Conservation (phyloP, 2,797 vertebrate genomes). For the Amazona ochrocephala region DNA sequence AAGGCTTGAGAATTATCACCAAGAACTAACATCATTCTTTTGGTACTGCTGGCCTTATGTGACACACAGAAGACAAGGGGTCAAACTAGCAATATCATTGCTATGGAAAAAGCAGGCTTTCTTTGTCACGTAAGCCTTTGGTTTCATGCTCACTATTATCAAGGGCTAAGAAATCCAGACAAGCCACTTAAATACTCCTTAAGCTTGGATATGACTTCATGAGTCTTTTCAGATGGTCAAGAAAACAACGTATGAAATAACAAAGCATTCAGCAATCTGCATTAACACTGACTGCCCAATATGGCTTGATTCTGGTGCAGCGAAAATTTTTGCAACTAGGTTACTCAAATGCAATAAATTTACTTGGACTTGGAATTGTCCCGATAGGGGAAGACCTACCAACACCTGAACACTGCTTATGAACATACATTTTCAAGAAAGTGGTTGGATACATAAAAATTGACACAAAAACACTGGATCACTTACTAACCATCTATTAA, state of each 20-base stretch:
- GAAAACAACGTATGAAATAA: slow-evolving; percentile 9
- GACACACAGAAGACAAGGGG: neutral
- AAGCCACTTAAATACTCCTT: neutral
- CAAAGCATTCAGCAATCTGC: neutral
- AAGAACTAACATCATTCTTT: neutral
- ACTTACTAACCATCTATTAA: slow-evolving; percentile 93
- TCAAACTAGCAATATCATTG: neutral
- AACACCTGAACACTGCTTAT: neutral
- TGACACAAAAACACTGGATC: slow-evolving; percentile 31
- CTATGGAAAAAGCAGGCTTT: neutral
- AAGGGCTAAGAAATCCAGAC: neutral
- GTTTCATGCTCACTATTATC: neutral
- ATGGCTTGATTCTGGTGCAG: neutral
- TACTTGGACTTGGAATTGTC: neutral
- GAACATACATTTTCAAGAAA: neutral
- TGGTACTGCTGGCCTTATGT: neutral
- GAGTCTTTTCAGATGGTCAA: neutral
- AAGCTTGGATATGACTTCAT: neutral
- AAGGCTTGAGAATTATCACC: neutral
- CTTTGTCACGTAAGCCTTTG: neutral
- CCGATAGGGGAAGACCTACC: neutral
- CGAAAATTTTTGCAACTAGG: neutral
- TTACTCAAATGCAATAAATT: neutral
- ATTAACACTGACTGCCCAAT: neutral
- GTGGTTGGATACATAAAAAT: slow-evolving; percentile 48